A percentile compares a stretch with the other conserved stretches of the same genome.
Conservation (phyloP, 23 tunicate species). For the Ciona savignyi region DNA sequence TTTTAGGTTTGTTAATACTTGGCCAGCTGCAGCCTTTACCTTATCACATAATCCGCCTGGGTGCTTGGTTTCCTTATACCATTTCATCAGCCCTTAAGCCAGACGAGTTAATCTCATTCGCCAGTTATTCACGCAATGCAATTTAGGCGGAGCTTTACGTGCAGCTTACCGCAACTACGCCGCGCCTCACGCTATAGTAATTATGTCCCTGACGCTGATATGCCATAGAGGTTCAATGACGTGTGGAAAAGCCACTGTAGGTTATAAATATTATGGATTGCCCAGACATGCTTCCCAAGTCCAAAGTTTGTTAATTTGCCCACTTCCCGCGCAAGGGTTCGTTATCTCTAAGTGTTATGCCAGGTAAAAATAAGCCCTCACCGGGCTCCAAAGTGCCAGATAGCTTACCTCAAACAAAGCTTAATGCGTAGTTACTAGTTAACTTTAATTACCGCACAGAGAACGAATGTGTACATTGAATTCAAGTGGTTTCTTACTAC, state of each 20-base stretch:
- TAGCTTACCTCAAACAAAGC: too few species aligned
- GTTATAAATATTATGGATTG: not conserved
- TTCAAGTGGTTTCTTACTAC: too few species aligned
- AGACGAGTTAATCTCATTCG: not conserved
- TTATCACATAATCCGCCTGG: not conserved
- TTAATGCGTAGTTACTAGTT: too few species aligned
- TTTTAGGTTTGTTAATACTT: not conserved
- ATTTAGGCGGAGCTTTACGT: not conserved
- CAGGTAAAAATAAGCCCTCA: too few species aligned
- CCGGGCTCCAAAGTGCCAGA: too few species aligned
- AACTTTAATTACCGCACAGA: too few species aligned
- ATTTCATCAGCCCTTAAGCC: not conserved
- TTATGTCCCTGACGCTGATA: not conserved
- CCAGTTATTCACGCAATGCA: constrained; percentile 1
- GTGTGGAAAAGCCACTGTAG: not conserved
- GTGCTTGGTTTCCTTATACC: not conserved
- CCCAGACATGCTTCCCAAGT: not conserved
- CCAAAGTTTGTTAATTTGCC: not conserved
- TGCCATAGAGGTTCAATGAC: not conserved
- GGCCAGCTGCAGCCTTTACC: not conserved
- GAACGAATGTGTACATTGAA: too few species aligned
- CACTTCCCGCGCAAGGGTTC: not conserved
- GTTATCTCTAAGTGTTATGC: not conserved
- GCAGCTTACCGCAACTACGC: not conserved
- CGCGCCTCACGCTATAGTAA: not conserved